These are phyloP conservation scores for Nycticryphes semicollaris DNA, from an alignment of 2,113 vertebrate genomes.

Conservation along the genomic window DNA sequence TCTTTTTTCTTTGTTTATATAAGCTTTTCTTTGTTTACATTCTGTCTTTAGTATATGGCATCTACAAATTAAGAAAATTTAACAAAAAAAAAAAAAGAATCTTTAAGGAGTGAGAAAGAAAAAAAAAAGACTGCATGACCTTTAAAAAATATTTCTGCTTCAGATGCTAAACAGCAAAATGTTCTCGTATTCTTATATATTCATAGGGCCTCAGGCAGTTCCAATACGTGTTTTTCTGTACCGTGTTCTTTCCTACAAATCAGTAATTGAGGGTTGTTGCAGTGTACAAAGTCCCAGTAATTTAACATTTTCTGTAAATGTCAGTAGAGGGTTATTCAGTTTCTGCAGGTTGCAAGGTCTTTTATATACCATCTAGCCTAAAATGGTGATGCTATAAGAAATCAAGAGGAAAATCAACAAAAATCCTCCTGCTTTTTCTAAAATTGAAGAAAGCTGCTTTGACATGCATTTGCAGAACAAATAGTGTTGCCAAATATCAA, in stretches of 20 bases:
- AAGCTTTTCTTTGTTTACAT: not conserved
- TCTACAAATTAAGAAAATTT: not conserved
- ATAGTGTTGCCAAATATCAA: not conserved
- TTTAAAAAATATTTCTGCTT: constrained; percentile 57
- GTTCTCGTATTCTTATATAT: constrained; percentile 19
- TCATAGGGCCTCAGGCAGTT: constrained; percentile 45
- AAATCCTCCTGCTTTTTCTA: not conserved
- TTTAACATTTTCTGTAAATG: constrained; percentile 69
- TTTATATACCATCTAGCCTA: not conserved
- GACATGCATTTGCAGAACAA: not conserved
- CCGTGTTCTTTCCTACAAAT: constrained; percentile 15
- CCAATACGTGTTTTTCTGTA: constrained; percentile 40
- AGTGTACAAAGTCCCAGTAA: constrained; percentile 14
- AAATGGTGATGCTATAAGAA: not conserved
- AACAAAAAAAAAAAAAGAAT: not conserved
- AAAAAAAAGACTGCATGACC: not conserved
- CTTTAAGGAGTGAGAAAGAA: not conserved
- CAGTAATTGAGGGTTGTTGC: constrained; percentile 42
- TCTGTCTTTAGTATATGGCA: not conserved
- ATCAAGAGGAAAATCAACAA: not conserved
- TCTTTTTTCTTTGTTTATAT: not conserved
- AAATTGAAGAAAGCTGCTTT: not conserved
- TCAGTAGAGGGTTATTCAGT: constrained; percentile 34
- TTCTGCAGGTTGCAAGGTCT: not conserved
- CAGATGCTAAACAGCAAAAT: constrained; percentile 25